Evolutionary conservation across 2,113 vertebrate genomes (phyloP).

Genomic region (Cacatua alba): DNA sequence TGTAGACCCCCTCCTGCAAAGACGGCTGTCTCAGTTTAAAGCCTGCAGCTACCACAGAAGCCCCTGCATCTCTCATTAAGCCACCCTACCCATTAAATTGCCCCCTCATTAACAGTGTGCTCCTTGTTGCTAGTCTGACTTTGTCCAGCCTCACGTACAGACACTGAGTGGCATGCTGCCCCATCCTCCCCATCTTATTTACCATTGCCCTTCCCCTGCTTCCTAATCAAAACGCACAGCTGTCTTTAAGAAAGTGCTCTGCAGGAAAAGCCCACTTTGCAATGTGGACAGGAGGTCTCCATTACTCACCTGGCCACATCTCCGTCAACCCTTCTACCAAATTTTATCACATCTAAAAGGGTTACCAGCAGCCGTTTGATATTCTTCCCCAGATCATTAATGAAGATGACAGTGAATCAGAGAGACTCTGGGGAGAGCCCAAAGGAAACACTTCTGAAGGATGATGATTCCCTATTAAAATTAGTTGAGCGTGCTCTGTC

Average conservation of each 20-base stretch:
- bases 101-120: neutral
- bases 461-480: neutral
- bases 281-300: neutral
- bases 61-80: neutral
- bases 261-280: neutral
- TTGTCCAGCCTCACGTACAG: neutral
- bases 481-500: neutral
- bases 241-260: neutral
- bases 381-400: neutral
- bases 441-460: constrained; percentile 27
- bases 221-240: neutral
- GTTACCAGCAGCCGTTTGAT: neutral
- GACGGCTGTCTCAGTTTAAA: neutral
- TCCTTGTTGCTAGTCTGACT: neutral
- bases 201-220: neutral
- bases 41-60: neutral
- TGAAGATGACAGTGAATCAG: neutral
- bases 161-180: neutral
- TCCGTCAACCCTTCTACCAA: neutral
- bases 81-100: neutral
- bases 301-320: neutral
- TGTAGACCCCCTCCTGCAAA: neutral
- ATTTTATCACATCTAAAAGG: neutral
- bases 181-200: neutral
- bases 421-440: neutral